Evolutionary conservation across 2,888 invertebrate species (phyloP), one percentile per base, ranked within the genome.

Genomic region (Microctonus hyperodae): DNA sequence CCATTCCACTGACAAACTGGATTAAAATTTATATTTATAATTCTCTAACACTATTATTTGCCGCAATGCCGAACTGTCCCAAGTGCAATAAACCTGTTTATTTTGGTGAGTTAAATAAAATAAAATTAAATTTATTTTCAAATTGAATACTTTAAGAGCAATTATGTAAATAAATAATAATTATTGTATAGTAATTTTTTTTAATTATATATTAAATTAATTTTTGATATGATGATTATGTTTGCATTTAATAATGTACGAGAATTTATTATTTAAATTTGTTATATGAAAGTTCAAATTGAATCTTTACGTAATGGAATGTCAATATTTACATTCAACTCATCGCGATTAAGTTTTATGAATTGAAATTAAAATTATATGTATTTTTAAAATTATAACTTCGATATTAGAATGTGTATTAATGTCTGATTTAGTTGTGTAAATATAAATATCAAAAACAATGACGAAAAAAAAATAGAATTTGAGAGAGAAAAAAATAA

Each of bases 21-120:
- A 67, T 69, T 65, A 63, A 57, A 61, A 60, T 68, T 67, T 48
- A 35, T 55, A 60, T 33, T 44, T 58, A 62, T 28, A 35, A 25
- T 59, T 11, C 59, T 9, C 16, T 20, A 16, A 16, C 62, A 59
- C 10, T 16, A 23, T n/a, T 33, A n/a, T 37, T 31, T 40, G 48
- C 64, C 74, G 78, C 70, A 70, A 88, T 88, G 88, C 87, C 87
- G 63, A 88, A 88, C 81, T 88, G 88, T 77, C 88, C 88, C 1
- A 88, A 87, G 84, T 88, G 88, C 78, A 85, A 86, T 25, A 88
- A 88, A 81, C 87, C 88, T 31, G 88, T 88, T 58, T 88, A 88
- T 78, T 88, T 88, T 77, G 88, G 88, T 88, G 78, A 84, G 87
- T 84, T 61, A 16, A 50, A 16, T 3, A 50, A 50, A 44, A 16